phyloP scores from a whole-genome alignment of 1,140 invertebrate species.

The Elysia chlorotica region DNA sequence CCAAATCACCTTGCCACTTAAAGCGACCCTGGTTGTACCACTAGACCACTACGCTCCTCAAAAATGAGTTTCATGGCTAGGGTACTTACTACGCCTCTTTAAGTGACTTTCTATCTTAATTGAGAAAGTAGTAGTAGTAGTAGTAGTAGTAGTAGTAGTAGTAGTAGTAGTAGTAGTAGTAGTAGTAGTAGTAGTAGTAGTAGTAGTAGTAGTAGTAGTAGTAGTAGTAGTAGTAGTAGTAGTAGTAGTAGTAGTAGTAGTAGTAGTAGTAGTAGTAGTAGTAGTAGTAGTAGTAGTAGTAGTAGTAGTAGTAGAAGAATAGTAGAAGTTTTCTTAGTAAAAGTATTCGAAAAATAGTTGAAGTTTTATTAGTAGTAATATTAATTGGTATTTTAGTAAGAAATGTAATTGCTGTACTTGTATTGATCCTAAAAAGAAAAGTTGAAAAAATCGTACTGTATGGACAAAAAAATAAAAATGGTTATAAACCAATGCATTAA shows the following conservation, averaged over 20 bases:
- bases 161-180: constrained; percentile 8
- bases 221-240: constrained; percentile 19
- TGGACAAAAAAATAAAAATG: too few species aligned
- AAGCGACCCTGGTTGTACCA: too few species aligned
- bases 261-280: constrained; percentile 8
- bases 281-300: constrained; percentile 18
- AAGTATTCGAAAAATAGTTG: constrained; percentile 16
- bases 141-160: constrained; percentile 16
- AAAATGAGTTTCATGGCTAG: too few species aligned
- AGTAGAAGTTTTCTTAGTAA: constrained; percentile 13
- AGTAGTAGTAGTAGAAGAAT: constrained; percentile 17
- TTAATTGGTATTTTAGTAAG: too few species aligned
- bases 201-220: constrained; percentile 17
- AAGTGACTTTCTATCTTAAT: too few species aligned
- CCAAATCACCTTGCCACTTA: too few species aligned
- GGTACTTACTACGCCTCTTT: too few species aligned
- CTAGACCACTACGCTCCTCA: too few species aligned
- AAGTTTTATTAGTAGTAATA: constrained; percentile 4
- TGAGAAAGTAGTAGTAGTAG: constrained; percentile 15
- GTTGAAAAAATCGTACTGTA: too few species aligned
- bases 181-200: constrained; percentile 6
- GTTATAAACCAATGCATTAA: too few species aligned
- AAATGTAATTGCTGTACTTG: too few species aligned
- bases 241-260: constrained; percentile 13
- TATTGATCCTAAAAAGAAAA: too few species aligned